Evolutionary conservation across 23 tunicate genomes (phyloP).

Genomic region (Ascidia mentula): DNA sequence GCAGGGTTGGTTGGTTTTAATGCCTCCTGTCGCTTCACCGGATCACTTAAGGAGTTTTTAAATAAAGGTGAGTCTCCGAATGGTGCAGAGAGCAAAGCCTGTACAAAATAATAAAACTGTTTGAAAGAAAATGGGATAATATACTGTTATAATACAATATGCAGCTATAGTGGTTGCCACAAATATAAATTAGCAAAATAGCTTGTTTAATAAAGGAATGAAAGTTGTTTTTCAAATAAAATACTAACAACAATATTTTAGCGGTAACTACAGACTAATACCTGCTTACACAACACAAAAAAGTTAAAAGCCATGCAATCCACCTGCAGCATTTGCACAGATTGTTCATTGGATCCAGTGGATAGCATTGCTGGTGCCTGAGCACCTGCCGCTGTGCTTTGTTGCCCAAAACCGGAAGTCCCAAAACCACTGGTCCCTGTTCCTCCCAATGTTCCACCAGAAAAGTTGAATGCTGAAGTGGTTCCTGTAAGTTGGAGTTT

Average conservation of each 20-base stretch:
- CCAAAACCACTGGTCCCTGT: not conserved
- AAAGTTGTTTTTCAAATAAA: too few relatives aligned
- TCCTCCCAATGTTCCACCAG: slow-evolving; percentile 14
- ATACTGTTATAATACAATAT: too few relatives aligned
- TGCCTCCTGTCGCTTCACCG: slow-evolving; percentile 71
- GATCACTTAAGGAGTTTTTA: slow-evolving; percentile 57
- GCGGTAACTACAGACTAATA: too few relatives aligned
- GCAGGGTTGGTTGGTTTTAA: slow-evolving; percentile 86
- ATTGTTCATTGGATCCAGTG: slow-evolving; percentile 36
- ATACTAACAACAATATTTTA: too few relatives aligned
- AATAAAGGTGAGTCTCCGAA: slow-evolving; percentile 97
- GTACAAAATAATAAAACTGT: not conserved
- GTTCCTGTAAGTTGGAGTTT: not conserved
- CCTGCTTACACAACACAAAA: too few relatives aligned
- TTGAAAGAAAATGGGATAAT: too few relatives aligned
- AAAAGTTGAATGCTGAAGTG: slow-evolving; percentile 4
- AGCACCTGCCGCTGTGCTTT: slow-evolving; percentile 17
- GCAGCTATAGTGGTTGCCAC: too few relatives aligned
- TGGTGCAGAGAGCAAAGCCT: slow-evolving; percentile 71
- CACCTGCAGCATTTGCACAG: slow-evolving; percentile 58
- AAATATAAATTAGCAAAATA: too few relatives aligned
- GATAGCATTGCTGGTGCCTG: slow-evolving; percentile 15
- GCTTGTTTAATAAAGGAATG: too few relatives aligned
- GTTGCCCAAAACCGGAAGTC: slow-evolving; percentile 28
- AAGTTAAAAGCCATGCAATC: too few relatives aligned